These are phyloP conservation scores for Hippopotamyrus pictus DNA, from an alignment of 2,797 vertebrate species.

Conservation along the genomic window DNA sequence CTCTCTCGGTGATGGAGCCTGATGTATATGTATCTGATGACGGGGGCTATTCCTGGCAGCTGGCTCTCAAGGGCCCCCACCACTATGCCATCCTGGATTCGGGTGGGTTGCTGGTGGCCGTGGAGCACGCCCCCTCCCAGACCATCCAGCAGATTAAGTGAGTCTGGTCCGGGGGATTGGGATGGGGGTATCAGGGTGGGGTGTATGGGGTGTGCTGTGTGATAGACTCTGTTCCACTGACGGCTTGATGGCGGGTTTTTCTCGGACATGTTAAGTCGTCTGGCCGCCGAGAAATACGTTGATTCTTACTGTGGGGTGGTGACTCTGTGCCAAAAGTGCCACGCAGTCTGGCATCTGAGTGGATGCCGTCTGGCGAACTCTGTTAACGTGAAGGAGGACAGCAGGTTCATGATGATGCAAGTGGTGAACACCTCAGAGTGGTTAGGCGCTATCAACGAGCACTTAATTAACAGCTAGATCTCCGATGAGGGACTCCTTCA, in stretches of 20 bases:
- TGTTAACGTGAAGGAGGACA: background rate
- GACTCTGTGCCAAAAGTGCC: background rate
- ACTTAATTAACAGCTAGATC: background rate
- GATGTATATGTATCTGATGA: slow-evolving; percentile 93
- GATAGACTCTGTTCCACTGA: background rate
- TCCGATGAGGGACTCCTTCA: background rate
- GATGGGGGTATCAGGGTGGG: background rate
- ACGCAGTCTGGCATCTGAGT: background rate
- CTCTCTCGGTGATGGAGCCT: slow-evolving; percentile 74
- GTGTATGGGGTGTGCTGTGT: background rate
- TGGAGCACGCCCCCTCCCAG: slow-evolving; percentile 65
- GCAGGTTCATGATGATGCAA: background rate
- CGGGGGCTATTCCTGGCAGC: slow-evolving; percentile 84
- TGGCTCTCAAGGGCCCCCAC: slow-evolving; percentile 80
- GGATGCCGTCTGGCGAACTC: background rate
- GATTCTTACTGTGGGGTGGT: background rate
- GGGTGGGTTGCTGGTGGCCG: slow-evolving; percentile 84
- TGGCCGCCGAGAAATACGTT: background rate
- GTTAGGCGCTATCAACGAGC: background rate
- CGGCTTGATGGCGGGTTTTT: background rate
- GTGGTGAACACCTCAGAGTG: background rate
- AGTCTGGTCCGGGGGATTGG: slow-evolving; percentile 32
- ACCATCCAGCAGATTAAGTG: slow-evolving; percentile 77
- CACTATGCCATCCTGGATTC: slow-evolving; percentile 91
- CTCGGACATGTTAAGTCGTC: background rate